Conservation (phyloP, 2,888 invertebrate species). For the Odontomyia ornata region DNA sequence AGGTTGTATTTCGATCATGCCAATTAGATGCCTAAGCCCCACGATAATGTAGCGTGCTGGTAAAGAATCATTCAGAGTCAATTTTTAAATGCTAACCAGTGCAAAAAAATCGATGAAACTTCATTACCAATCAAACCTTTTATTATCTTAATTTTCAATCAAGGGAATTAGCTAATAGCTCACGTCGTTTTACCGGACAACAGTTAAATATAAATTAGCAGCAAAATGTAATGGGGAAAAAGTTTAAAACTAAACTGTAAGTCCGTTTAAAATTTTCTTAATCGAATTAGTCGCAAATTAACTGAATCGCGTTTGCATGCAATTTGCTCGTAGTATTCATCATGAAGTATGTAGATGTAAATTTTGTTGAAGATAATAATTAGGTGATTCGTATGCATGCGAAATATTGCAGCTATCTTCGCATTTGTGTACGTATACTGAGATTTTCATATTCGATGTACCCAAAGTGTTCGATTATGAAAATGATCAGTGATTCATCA, state of each 20-base stretch:
- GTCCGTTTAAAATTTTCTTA: background rate
- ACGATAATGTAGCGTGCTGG: too few relatives aligned
- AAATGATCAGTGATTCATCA: background rate
- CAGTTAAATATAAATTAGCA: too few relatives aligned
- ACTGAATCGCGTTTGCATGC: constrained; percentile 25
- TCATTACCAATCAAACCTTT: too few relatives aligned
- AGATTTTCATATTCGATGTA: background rate
- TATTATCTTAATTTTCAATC: too few relatives aligned
- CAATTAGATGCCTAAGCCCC: too few relatives aligned
- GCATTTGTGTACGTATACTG: too few relatives aligned
- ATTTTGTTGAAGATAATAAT: constrained; percentile 23
- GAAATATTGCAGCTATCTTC: constrained; percentile 29
- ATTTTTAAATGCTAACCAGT: too few relatives aligned
- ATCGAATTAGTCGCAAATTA: constrained; percentile 11
- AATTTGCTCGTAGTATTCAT: background rate
- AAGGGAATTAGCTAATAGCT: too few relatives aligned
- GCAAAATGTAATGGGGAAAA: background rate
- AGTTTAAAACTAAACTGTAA: background rate
- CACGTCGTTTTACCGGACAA: too few relatives aligned
- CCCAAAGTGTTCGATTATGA: constrained; percentile 16
- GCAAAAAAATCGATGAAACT: too few relatives aligned
- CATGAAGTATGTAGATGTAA: background rate
- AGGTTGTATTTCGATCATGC: too few relatives aligned
- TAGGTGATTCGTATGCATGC: constrained; percentile 42
- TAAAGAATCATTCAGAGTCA: too few relatives aligned